Base-by-base conservation (phyloP, 2,797 vertebrate species). In the Eremophila alpestris region DNA sequence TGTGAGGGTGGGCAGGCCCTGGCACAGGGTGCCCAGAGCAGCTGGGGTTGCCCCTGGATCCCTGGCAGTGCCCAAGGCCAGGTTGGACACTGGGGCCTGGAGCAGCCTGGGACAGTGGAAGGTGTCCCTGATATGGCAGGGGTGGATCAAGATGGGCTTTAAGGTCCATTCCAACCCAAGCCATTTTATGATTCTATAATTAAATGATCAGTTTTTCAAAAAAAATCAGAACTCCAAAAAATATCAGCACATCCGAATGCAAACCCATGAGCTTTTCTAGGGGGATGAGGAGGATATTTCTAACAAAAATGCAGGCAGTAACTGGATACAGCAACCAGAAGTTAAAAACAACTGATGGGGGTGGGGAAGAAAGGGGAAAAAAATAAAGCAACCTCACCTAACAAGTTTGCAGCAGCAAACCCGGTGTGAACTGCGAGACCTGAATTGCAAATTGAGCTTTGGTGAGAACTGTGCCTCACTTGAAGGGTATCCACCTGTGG, bases 361-460 rank as follows among this genome's bases (percentile, higher is more conserved):
- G 16, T 8, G 49, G 4, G 22, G 10, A 15, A 34, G 12, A 10
- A 8, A 34, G 3, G 2, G 2, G 2, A 3, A 6, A 2, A 1
- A 8, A 24, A 26, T 29, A 36, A 48, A n/a, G 5, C 10, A 76
- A 70, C 11, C 20, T 55, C 73, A 71, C 29, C 62, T 48, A 51
- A 30, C 9, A 45, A 24, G 67, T 45, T 94, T 62, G 29, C 69
- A 91, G 71, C 56, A 88, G 65, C 87, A 91, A 88, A 84, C 43
- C 40, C 56, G 7, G 26, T 30, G 38, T 20, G 38, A 91, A 80
- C 68, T 38, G 10, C 40, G 79, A 83, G 56, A 85, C 52, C 29
- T 7, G 8, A 85, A 74, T 0, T 58, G 70, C 65, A 87, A 83
- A 86, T 58, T n/a, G 10, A 64, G 58, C 73, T 78, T 15, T 32